These are phyloP conservation scores for Epinephelus awoara DNA, from an alignment of 2,797 vertebrate species.

Conservation along the genomic window DNA sequence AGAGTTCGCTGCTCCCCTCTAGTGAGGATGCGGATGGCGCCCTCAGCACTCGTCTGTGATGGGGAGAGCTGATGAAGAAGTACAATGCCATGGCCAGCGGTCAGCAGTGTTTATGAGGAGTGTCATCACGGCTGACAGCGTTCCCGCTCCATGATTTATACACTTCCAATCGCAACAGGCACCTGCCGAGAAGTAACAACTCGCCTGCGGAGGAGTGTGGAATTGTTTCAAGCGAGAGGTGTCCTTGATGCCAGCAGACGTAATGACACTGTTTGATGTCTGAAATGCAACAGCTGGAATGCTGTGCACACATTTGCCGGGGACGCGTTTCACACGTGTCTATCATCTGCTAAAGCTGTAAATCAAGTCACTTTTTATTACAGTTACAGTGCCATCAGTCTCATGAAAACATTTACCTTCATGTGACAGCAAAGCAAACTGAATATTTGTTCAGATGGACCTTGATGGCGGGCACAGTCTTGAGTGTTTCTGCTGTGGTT, in stretches of 20 bases:
- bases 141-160: slow-evolving; percentile 79
- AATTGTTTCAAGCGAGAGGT: slow-evolving; percentile 72
- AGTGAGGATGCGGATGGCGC: slow-evolving; percentile 54
- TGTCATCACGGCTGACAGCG: slow-evolving; percentile 79
- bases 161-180: slow-evolving; percentile 74
- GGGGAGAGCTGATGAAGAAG: slow-evolving; percentile 77
- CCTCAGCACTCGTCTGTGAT: slow-evolving; percentile 67
- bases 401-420: slow-evolving; percentile 2
- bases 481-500: background rate
- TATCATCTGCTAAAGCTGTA: slow-evolving; percentile 31
- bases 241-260: slow-evolving; percentile 70
- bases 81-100: slow-evolving; percentile 76
- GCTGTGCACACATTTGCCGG: slow-evolving; percentile 51
- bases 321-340: slow-evolving; percentile 24
- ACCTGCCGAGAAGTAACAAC: slow-evolving; percentile 73
- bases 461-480: background rate
- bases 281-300: slow-evolving; percentile 55
- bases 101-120: slow-evolving; percentile 84
- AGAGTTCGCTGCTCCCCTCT: slow-evolving; percentile 35
- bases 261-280: slow-evolving; percentile 58
- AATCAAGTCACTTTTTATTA: slow-evolving; percentile 38
- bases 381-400: background rate
- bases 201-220: slow-evolving; percentile 65
- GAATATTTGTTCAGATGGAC: slow-evolving; percentile 27
- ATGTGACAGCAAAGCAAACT: slow-evolving; percentile 16